Base-by-base conservation (phyloP, 2,113 vertebrate genomes). In the Crotalus tigris region DNA sequence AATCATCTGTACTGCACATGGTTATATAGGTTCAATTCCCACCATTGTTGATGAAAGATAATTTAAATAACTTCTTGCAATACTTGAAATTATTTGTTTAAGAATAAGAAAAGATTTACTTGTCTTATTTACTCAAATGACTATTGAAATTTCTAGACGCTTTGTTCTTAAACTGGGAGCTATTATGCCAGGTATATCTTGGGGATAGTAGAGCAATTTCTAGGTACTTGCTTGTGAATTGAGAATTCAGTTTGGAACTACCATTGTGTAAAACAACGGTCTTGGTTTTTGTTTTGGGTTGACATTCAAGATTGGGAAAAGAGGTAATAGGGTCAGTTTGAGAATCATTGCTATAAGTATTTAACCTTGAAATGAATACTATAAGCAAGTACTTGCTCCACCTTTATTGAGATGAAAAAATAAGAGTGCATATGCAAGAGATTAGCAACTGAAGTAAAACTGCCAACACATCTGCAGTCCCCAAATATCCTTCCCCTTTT, bases 81-180 rank as follows among this genome's bases (percentile, higher is more conserved):
- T n/a, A 81, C 17, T 33, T 92, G 24, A 51, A 81, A 81, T 89
- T 89, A 92, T 87, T 92, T 75, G 26, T 51, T 88, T 15, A 92
- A 89, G 88, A 87, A 58, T 91, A 85, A 91, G 23, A 12, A 91
- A 85, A 54, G 5, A 91, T 49, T 53, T 64, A 64, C 11, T 69
- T 92, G 49, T 88, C 26, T 69, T 69, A n/a, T 69, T 33, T 69
- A 81, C n/a, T 81, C 33, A 81, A 81, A 81, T 81, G 17, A 7
- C 33, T 23, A 58, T 59, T 24, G 55, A 39, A 58, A 13, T 51
- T 12, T 12, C 86, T 69, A 44, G 7, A 44, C 17, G 1, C 17
- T 39, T 81, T 81, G 75, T 81, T 81, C 17, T 81, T 81, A 44
- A 81, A 81, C 33, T 21, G 75, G 33, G 0, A 0, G 3, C 44